Conservation (phyloP, 2,113 vertebrate genomes). For the Pangasianodon gigas region DNA sequence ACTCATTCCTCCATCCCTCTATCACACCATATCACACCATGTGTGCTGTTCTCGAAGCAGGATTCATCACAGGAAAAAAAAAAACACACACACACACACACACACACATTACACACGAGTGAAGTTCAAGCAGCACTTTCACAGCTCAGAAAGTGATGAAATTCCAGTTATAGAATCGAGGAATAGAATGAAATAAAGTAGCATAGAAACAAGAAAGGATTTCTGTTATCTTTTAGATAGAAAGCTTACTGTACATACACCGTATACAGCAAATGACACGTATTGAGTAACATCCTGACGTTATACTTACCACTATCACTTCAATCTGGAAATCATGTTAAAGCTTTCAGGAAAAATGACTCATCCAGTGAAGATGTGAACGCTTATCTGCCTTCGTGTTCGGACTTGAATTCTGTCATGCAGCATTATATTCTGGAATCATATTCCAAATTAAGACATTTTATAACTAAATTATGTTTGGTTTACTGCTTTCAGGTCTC, state of each 20-base stretch:
- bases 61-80: neutral
- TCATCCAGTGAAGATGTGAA: too few relatives aligned
- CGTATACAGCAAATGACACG: neutral
- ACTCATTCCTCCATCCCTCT: neutral
- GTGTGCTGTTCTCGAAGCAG: neutral
- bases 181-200: neutral
- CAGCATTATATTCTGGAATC: neutral
- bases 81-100: neutral
- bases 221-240: neutral
- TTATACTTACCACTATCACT: neutral
- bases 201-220: too few relatives aligned
- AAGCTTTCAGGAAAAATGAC: too few relatives aligned
- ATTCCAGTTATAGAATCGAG: neutral
- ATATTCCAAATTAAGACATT: neutral
- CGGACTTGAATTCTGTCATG: neutral
- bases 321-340: neutral
- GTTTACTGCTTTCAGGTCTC: conserved; percentile 60
- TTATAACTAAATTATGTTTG: neutral
- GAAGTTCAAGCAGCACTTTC: neutral
- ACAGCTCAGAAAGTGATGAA: neutral
- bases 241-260: too few relatives aligned
- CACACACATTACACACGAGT: neutral
- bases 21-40: neutral
- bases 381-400: neutral
- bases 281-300: too few relatives aligned